Percentiles rank a stretch among this genome's conserved stretches.
Evolutionary conservation across 2,888 invertebrate genomes (phyloP).

Genomic region (Tinea trinotella): DNA sequence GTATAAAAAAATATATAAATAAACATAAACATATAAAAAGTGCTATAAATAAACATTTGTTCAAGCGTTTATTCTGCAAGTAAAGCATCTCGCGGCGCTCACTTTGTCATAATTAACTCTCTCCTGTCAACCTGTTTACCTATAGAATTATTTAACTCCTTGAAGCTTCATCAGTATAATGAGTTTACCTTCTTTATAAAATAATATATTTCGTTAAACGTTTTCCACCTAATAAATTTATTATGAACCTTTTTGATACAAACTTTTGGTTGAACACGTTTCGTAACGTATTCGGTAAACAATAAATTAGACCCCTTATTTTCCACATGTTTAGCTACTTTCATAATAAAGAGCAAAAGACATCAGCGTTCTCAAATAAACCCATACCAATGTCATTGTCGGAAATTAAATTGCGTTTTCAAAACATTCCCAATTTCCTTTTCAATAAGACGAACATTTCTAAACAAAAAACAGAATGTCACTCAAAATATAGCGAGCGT

Average conservation of each 20-base stretch:
- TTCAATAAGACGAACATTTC: conserved; percentile 13
- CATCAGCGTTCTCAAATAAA: conserved; percentile 6
- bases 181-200: conserved; percentile 1
- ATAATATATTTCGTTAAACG: conserved; percentile 4
- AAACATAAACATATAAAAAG: too few relatives aligned
- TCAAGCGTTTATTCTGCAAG: conserved; percentile 4
- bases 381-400: conserved; percentile 14
- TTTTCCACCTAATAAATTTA: neutral
- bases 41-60: conserved; percentile 8
- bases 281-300: neutral
- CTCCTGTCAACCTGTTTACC: conserved; percentile 16
- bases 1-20: too few relatives aligned
- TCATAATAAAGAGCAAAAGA: neutral
- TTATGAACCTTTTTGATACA: neutral
- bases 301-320: conserved; percentile 6
- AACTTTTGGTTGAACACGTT: neutral
- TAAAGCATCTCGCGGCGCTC: conserved; percentile 3
- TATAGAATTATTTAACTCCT: conserved; percentile 13
- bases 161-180: conserved; percentile 12
- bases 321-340: conserved; percentile 13
- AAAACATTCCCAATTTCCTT: conserved; percentile 17
- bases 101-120: conserved; percentile 19
- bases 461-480: conserved; percentile 12
- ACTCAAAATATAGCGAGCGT: conserved; percentile 14
- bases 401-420: conserved; percentile 17